Evolutionary conservation across 2,888 invertebrate species (phyloP).

Genomic region (Agriopis aurantiaria): DNA sequence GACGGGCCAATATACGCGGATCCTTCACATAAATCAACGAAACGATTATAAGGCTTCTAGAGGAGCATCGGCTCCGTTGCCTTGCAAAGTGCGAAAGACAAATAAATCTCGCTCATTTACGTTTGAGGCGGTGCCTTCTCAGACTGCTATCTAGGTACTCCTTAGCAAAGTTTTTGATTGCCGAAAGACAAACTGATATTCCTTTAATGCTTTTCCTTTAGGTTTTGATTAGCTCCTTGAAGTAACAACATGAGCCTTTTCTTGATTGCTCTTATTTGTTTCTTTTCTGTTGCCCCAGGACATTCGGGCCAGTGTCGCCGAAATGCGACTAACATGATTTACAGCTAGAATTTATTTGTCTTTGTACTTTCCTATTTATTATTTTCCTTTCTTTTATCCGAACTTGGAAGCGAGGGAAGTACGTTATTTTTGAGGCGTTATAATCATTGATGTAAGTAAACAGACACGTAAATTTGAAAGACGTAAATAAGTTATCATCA

Average conservation of each 20-base stretch:
- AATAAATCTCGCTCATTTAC: constrained; percentile 47
- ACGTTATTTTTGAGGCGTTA: constrained; percentile 23
- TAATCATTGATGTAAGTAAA: no score
- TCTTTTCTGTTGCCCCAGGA: constrained; percentile 53
- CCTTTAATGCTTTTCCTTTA: no score
- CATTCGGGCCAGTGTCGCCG: constrained; percentile 41
- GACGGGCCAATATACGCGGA: constrained; percentile 42
- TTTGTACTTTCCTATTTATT: constrained; percentile 23
- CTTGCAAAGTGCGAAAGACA: constrained; percentile 42
- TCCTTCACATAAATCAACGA: constrained; percentile 45
- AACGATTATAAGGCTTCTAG: constrained; percentile 44
- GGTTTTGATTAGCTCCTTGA: constrained; percentile 28
- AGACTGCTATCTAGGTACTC: constrained; percentile 18
- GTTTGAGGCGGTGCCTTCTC: constrained; percentile 28
- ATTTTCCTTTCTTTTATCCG: constrained; percentile 36
- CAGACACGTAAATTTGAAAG: no score
- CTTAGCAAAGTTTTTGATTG: constrained; percentile 41
- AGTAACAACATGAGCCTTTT: constrained; percentile 44
- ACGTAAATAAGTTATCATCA: no score
- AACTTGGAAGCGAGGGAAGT: constrained; percentile 18
- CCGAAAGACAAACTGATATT: constrained; percentile 33
- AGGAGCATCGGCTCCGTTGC: constrained; percentile 37
- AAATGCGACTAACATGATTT: constrained; percentile 52
- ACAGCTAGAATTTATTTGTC: constrained; percentile 46
- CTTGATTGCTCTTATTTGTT: constrained; percentile 54